Percentiles rank a stretch among this genome's conserved stretches.
Conservation (phyloP, 2,888 invertebrate genomes). For the Holacanthella duospinosa region DNA sequence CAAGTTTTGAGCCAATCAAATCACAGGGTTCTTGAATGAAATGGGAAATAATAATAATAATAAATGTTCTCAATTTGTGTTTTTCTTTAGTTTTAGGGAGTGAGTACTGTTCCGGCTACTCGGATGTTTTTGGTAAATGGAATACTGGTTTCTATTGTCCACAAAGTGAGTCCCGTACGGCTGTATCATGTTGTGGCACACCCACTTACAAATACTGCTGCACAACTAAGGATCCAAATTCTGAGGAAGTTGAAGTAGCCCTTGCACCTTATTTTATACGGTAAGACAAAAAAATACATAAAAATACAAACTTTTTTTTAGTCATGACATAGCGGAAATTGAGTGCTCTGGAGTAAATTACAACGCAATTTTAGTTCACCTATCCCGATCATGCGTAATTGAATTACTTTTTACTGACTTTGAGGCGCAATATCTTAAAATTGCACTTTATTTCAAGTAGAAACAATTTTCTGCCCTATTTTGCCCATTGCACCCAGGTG, state of each 20-base stretch:
- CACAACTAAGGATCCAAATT: slow-evolving; percentile 26
- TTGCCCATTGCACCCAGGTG: too few species aligned
- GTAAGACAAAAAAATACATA: neutral
- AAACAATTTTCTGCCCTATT: too few species aligned
- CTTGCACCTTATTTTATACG: neutral
- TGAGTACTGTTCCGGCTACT: slow-evolving; percentile 43
- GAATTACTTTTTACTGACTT: neutral
- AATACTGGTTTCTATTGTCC: slow-evolving; percentile 43
- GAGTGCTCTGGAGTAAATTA: neutral
- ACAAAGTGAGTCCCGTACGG: slow-evolving; percentile 39
- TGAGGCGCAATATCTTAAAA: too few species aligned
- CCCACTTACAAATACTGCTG: slow-evolving; percentile 42
- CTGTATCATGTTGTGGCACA: slow-evolving; percentile 42
- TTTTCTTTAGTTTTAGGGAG: slow-evolving; percentile 40
- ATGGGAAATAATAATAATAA: neutral
- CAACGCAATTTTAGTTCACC: neutral
- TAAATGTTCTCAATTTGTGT: neutral
- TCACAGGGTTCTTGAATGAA: neutral
- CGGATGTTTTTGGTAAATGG: slow-evolving; percentile 42
- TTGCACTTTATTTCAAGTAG: too few species aligned
- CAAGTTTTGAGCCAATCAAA: too few species aligned
- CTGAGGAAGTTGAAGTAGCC: neutral
- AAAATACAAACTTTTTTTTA: neutral
- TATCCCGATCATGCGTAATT: neutral
- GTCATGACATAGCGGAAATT: too few species aligned